Evolutionary conservation across 2,797 vertebrate species (phyloP), one percentile per base, ranked within the genome.

Genomic region (Hemibagrus guttatus): DNA sequence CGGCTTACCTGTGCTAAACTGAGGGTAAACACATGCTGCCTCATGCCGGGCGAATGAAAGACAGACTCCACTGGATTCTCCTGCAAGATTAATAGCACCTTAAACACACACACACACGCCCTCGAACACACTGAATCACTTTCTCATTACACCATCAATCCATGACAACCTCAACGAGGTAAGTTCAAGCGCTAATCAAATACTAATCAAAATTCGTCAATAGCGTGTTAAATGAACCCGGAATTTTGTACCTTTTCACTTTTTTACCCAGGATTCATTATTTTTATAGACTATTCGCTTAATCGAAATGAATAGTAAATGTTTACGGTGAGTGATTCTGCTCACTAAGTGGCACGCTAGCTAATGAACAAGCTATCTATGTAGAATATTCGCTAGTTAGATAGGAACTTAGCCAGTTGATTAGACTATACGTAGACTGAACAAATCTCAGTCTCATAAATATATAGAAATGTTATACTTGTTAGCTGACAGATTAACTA

Each of bases 41-140:
- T 89, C 89, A 83, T 88, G 79, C 86, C 83, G 88, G 89, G 82
- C 84, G 87, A 89, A 90, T 84, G 86, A 86, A 88, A 89, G 90
- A 87, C 89, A 89, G 88, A 89, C 89, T 90, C 90, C 88, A 82
- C 88, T 88, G 88, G 88, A 90, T 86, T 90, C 90, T 91, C 90
- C 90, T 91, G 89, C 84, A 89, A 90, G 82, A 89, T 88, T 76
- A 87, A 89, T 84, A 88, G 79, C 66, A 83, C 82, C 87, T 88
- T 88, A 89, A 86, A 83, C 86, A 86, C 75, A 78, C 75, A 86
- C 58, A 78, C 85, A 84, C 68, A 35, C 72, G 66, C 84, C 84
- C 54, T 82, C 80, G 12, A 21, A 87, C 54, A 56, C 74, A 83
- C 69, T 71, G 35, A 85, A 84, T 64, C 79, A 86, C 26, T 81